Percentiles rank a stretch among this genome's conserved stretches.
These are phyloP conservation scores for Brevimyrus niger DNA, from an alignment of 2,113 vertebrate species.

Conservation along the genomic window DNA sequence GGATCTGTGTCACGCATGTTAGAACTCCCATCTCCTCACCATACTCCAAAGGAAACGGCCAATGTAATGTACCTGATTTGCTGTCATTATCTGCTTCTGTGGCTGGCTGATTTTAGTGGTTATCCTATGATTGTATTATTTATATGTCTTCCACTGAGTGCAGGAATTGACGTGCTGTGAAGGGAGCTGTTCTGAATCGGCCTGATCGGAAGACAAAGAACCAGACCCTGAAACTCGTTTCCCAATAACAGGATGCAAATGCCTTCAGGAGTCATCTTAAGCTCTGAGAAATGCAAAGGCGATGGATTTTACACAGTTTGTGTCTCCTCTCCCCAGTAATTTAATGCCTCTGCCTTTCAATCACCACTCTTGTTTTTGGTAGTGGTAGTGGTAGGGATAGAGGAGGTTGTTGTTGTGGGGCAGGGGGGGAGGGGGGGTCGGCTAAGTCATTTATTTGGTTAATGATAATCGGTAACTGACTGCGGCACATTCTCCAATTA, in stretches of 20 bases:
- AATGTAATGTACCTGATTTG: not conserved
- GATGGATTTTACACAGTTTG: not conserved
- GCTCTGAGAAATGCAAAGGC: not conserved
- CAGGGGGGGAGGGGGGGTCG: not conserved
- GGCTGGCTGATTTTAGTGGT: not conserved
- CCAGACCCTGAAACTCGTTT: not conserved
- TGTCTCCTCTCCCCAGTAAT: not conserved
- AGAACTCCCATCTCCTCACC: not conserved
- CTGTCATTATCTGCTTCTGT: not conserved
- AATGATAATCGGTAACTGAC: slow-evolving; percentile 8
- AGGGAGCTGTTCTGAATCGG: not conserved
- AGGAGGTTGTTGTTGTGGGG: not conserved
- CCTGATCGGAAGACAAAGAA: not conserved
- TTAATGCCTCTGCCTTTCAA: not conserved
- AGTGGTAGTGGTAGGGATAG: not conserved
- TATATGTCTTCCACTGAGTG: not conserved
- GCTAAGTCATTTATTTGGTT: slow-evolving; percentile 7
- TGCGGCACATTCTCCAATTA: slow-evolving; percentile 15
- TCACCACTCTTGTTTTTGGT: not conserved
- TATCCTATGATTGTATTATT: not conserved
- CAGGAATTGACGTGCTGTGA: not conserved
- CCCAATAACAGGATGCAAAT: not conserved
- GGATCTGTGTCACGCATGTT: not conserved
- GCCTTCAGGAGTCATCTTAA: not conserved
- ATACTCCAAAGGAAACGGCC: not conserved